Evolutionary conservation across 2,113 vertebrate genomes (phyloP).

Genomic region (Cichladusa arquata): DNA sequence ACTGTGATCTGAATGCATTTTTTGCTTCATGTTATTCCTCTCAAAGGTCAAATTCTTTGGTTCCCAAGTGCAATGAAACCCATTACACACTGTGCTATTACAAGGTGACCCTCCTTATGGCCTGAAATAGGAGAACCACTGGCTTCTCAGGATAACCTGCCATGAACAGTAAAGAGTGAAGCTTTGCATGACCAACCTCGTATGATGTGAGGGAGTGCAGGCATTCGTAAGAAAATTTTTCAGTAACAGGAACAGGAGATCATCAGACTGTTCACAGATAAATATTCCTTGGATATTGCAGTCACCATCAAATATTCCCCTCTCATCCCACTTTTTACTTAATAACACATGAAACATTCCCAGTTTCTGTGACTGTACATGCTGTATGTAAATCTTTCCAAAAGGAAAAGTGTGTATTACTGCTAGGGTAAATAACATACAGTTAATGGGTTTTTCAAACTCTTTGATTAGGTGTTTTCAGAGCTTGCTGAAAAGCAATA

Average conservation of each 20-base stretch:
- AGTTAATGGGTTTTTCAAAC: not conserved
- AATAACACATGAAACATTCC: not conserved
- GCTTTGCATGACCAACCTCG: not conserved
- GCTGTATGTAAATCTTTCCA: not conserved
- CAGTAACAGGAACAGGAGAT: not conserved
- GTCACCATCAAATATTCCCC: not conserved
- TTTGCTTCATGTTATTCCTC: constrained; percentile 62
- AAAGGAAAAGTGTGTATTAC: not conserved
- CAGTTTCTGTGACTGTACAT: not conserved
- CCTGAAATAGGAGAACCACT: constrained; percentile 44
- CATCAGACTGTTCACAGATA: not conserved
- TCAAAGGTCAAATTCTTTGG: constrained; percentile 69
- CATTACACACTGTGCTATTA: constrained; percentile 15
- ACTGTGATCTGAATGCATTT: not conserved
- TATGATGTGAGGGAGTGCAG: not conserved
- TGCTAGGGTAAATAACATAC: not conserved
- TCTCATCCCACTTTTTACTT: not conserved
- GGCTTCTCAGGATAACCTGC: constrained; percentile 7
- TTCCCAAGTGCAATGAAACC: constrained; percentile 55
- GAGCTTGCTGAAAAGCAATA: not conserved
- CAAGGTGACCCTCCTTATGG: not conserved
- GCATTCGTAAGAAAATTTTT: not conserved
- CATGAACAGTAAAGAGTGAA: not conserved
- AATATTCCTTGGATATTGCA: not conserved
- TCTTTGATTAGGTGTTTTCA: not conserved